Base-by-base conservation (phyloP, 37 sponge, comb jelly and placozoan genomes). In the Beroe forskalii region DNA sequence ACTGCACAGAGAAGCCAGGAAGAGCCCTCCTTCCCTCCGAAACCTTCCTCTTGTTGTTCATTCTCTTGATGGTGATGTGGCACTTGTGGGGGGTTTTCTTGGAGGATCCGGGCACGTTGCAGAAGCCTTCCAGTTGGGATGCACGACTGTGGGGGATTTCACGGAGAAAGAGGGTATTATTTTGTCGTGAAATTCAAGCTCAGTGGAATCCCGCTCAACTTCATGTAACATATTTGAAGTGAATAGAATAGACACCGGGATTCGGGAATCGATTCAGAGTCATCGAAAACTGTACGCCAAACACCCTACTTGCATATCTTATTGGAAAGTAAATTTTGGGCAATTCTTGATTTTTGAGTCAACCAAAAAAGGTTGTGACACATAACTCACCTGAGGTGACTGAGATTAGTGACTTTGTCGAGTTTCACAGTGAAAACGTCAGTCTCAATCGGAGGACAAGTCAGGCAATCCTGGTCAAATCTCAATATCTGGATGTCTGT, bases 1-100 rank as follows among this genome's bases (percentile, higher is more conserved):
- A 69, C 38, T 35, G 72, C 1, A 69, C 32, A 69, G 72, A 69
- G 38, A 69, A 69, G 2, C 72, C 72, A 2, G 72, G 72, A 19
- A 32, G 72, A 14, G 39, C 33, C 2, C 33, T 69, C 72, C 72
- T 33, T 32, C 37, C 37, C 39, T 69, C 72, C 19, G 9, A 19
- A 9, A 69, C 19, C 38, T 69, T 69, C 38, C 38, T 36, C 38
- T 69, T 69, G 72, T 69, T 2, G 39, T 33, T 32, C 12, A 48
- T 48, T 32, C 72, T 27, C 38, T 69, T 69, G 20, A 69, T 32
- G 1, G 38, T 32, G 72, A 69, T 69, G 19, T 32, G 19, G 32
- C 72, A 69, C 38, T 33, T 31, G 72, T 69, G 72, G 1, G 37
- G 37, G 72, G 38, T 36, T 69, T 37, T 69, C 30, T 3, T n/a